Evolutionary conservation across 2,888 invertebrate genomes (phyloP).

Genomic region (Plemyria rubiginata): DNA sequence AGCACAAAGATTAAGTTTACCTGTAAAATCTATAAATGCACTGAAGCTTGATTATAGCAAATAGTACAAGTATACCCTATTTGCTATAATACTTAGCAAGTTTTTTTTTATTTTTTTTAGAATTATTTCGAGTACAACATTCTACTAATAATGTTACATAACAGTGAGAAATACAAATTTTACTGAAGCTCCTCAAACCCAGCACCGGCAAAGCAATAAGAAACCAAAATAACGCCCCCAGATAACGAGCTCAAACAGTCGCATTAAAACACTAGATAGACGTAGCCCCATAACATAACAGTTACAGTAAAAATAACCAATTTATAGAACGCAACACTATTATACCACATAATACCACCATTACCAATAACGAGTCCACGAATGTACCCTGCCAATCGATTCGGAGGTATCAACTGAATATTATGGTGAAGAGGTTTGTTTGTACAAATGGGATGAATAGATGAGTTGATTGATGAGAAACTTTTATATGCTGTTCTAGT

Average conservation of each 20-base stretch:
- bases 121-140: neutral
- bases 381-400: constrained; percentile 31
- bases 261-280: constrained; percentile 39
- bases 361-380: constrained; percentile 44
- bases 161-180: constrained; percentile 4
- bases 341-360: constrained; percentile 46
- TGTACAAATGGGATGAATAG: constrained; percentile 13
- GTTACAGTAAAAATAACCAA: constrained; percentile 41
- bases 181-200: constrained; percentile 19
- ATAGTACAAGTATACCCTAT: no score
- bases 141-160: neutral
- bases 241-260: constrained; percentile 29
- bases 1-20: no score
- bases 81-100: no score
- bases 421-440: constrained; percentile 16
- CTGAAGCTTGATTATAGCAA: no score
- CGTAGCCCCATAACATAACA: constrained; percentile 39
- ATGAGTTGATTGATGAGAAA: constrained; percentile 5
- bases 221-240: constrained; percentile 26
- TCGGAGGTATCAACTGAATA: constrained; percentile 24
- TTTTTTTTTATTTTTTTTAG: no score
- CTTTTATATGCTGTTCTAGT: constrained; percentile 1
- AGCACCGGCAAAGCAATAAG: constrained; percentile 25
- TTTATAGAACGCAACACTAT: constrained; percentile 46
- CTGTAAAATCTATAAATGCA: no score